phyloP scores from a whole-genome alignment of 2,113 vertebrate genomes.

The Psittacus erithacus region DNA sequence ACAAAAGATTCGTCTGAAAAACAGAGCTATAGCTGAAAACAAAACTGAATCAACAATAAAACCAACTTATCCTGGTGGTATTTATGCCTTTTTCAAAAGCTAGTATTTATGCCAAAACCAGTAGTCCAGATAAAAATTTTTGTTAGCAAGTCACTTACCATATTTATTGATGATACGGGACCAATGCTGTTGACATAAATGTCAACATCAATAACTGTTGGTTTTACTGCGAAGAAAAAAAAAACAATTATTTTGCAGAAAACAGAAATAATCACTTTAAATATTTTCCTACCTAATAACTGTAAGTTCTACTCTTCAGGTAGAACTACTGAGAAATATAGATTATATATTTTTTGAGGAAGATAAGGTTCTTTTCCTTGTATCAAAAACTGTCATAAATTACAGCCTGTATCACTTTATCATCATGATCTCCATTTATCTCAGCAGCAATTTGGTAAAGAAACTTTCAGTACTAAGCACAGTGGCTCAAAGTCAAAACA shows the following conservation, averaged over 20 bases:
- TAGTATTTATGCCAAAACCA: not conserved
- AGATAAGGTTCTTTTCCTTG: not conserved
- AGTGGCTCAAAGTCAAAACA: not conserved
- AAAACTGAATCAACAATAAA: not conserved
- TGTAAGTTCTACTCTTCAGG: not conserved
- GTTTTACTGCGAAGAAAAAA: conserved; percentile 83
- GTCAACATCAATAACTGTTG: conserved; percentile 93
- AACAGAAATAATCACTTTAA: not conserved
- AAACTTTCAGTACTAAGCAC: not conserved
- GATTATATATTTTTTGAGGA: not conserved
- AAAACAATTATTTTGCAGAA: not conserved
- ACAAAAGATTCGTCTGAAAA: not conserved
- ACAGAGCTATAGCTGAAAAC: not conserved
- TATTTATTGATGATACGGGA: conserved; percentile 96
- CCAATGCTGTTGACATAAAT: conserved; percentile 98
- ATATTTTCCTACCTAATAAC: not conserved
- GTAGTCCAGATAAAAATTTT: conserved; percentile 31
- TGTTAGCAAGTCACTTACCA: conserved; percentile 83
- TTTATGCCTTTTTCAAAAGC: not conserved
- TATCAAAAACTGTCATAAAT: not conserved
- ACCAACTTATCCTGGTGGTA: not conserved
- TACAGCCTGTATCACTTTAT: not conserved
- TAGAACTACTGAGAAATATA: not conserved
- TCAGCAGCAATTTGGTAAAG: not conserved
- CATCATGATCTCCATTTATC: not conserved